Percentiles rank a stretch among this genome's conserved stretches.
Conservation (phyloP, 2,888 invertebrate species). For the Gymnoscelis rufifasciata region DNA sequence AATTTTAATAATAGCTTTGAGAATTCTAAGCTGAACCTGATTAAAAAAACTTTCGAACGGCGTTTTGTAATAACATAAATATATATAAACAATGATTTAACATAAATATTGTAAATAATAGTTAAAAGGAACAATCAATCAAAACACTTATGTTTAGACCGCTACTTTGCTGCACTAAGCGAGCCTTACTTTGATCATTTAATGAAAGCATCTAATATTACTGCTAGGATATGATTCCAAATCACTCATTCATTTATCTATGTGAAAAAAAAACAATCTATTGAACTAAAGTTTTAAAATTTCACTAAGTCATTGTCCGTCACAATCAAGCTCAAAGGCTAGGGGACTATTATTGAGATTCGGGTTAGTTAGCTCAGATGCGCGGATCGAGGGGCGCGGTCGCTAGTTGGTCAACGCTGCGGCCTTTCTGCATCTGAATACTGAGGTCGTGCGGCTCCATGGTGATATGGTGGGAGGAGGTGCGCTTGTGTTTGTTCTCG, state of each 20-base stretch:
- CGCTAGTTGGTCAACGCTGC: slow-evolving; percentile 65
- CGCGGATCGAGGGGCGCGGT: slow-evolving; percentile 48
- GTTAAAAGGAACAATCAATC: neutral
- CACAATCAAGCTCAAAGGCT: too few relatives aligned
- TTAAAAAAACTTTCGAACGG: slow-evolving; percentile 27
- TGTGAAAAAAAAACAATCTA: slow-evolving; percentile 33
- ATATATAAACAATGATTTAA: neutral
- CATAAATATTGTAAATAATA: neutral
- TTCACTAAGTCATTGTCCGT: slow-evolving; percentile 41
- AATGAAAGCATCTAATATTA: slow-evolving; percentile 52
- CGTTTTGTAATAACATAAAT: slow-evolving; percentile 2
- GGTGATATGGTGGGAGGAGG: slow-evolving; percentile 70
- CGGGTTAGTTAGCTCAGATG: slow-evolving; percentile 17
- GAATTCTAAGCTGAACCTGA: too few relatives aligned
- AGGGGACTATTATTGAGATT: slow-evolving; percentile 13
- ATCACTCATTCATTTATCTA: slow-evolving; percentile 61
- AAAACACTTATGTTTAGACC: slow-evolving; percentile 25
- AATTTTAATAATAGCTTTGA: too few relatives aligned
- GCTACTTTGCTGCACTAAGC: slow-evolving; percentile 31
- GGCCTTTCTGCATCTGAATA: slow-evolving; percentile 61
- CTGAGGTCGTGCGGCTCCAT: slow-evolving; percentile 61
- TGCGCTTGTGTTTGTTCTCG: slow-evolving; percentile 63
- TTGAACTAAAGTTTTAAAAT: slow-evolving; percentile 34
- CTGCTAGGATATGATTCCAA: slow-evolving; percentile 68
- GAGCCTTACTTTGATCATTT: slow-evolving; percentile 32